These are phyloP conservation scores for Fistularia tabacaria DNA, from an alignment of 2,797 vertebrate genomes.

Conservation along the genomic window DNA sequence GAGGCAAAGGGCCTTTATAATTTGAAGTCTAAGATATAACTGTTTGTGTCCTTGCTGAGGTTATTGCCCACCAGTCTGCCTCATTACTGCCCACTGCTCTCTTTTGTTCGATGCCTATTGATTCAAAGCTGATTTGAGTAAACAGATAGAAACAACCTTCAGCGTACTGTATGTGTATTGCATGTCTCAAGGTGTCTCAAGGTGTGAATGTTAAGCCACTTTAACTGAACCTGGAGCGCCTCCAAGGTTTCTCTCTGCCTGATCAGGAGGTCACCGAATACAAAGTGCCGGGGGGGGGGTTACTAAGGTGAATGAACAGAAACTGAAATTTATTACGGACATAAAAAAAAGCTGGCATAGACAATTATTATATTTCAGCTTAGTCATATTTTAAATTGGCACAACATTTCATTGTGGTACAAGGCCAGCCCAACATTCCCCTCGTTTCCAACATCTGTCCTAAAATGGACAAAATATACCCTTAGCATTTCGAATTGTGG, in stretches of 20 bases:
- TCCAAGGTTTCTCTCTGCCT: constrained; percentile 31
- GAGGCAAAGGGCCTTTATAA: constrained; percentile 3
- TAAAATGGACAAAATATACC: too few relatives aligned
- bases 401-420: too few relatives aligned
- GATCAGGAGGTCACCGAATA: background rate
- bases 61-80: background rate
- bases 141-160: constrained; percentile 45
- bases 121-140: constrained; percentile 48
- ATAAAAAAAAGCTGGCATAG: too few relatives aligned
- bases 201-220: constrained; percentile 29
- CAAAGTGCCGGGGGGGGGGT: too few relatives aligned
- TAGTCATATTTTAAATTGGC: too few relatives aligned
- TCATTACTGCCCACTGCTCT: constrained; percentile 7
- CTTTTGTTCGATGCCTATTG: constrained; percentile 47
- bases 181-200: constrained; percentile 33
- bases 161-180: constrained; percentile 5
- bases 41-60: constrained; percentile 17
- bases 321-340: too few relatives aligned
- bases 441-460: too few relatives aligned
- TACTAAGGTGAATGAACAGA: too few relatives aligned
- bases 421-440: too few relatives aligned
- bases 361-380: too few relatives aligned
- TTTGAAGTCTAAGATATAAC: constrained; percentile 21
- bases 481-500: too few relatives aligned
- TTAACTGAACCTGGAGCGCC: constrained; percentile 38